Conservation (phyloP, 2,888 invertebrate species). For the Baronia brevicornis region DNA sequence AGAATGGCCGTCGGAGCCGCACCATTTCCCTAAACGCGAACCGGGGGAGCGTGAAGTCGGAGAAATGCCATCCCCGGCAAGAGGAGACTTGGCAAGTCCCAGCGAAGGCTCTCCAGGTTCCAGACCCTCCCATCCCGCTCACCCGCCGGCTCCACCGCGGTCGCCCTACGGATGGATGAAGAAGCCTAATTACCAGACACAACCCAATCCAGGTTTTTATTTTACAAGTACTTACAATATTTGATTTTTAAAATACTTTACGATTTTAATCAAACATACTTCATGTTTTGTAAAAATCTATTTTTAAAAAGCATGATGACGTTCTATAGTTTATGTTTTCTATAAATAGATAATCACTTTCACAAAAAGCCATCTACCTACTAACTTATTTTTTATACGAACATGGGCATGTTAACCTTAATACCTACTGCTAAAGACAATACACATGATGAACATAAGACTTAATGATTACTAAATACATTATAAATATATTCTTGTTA, state of each 20-base stretch:
- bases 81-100: slow-evolving; percentile 74
- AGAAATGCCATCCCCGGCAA: slow-evolving; percentile 64
- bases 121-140: slow-evolving; percentile 72
- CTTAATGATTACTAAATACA: too few species aligned
- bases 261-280: slow-evolving; percentile 1
- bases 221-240: slow-evolving; percentile 29
- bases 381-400: too few species aligned
- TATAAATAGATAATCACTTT: too few species aligned
- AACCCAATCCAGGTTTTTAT: slow-evolving; percentile 86
- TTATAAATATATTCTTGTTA: too few species aligned
- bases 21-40: slow-evolving; percentile 63
- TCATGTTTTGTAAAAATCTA: too few species aligned
- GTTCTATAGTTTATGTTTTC: too few species aligned
- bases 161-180: slow-evolving; percentile 96
- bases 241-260: slow-evolving; percentile 5
- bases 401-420: too few species aligned
- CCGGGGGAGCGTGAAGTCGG: slow-evolving; percentile 59
- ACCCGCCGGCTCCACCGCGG: slow-evolving; percentile 81
- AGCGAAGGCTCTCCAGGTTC: slow-evolving; percentile 71
- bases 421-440: too few species aligned
- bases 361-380: too few species aligned
- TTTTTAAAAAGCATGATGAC: too few species aligned
- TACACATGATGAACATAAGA: too few species aligned
- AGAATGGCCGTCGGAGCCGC: slow-evolving; percentile 65
- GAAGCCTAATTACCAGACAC: slow-evolving; percentile 88